phyloP scores from a whole-genome alignment of 2,888 invertebrate species.

The Acanthosepion esculentum region DNA sequence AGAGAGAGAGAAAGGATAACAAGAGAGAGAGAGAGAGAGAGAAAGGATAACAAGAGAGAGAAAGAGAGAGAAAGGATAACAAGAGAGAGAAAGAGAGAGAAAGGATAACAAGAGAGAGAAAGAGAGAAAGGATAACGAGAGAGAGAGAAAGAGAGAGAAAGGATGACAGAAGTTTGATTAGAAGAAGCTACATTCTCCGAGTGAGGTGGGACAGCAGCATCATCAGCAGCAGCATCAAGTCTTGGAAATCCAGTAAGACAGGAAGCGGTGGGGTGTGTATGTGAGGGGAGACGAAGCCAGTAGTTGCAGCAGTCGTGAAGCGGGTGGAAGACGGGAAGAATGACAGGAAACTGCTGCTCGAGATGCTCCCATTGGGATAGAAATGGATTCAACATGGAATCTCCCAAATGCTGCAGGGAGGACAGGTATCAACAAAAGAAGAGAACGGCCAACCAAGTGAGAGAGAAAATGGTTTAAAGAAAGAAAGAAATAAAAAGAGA shows the following conservation, averaged over 20 bases:
- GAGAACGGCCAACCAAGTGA: neutral
- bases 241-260: too few relatives aligned
- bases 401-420: neutral
- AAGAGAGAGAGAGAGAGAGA: neutral
- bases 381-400: too few relatives aligned
- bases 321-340: neutral
- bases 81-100: neutral
- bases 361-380: too few relatives aligned
- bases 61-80: neutral
- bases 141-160: too few relatives aligned
- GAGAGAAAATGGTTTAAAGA: neutral
- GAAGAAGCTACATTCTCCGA: too few relatives aligned
- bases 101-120: neutral
- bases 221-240: too few relatives aligned
- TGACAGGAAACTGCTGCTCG: too few relatives aligned
- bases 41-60: neutral
- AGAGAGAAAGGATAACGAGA: neutral
- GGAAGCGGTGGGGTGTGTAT: neutral
- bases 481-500: neutral
- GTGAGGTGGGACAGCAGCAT: too few relatives aligned
- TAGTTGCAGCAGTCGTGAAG: neutral
- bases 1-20: too few relatives aligned
- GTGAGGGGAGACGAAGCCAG: neutral
- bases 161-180: neutral
- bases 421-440: neutral